A percentile compares a stretch with the other conserved stretches of the same genome.
phyloP scores from a whole-genome alignment of 2,113 vertebrate genomes.

The Neogobius melanostomus region DNA sequence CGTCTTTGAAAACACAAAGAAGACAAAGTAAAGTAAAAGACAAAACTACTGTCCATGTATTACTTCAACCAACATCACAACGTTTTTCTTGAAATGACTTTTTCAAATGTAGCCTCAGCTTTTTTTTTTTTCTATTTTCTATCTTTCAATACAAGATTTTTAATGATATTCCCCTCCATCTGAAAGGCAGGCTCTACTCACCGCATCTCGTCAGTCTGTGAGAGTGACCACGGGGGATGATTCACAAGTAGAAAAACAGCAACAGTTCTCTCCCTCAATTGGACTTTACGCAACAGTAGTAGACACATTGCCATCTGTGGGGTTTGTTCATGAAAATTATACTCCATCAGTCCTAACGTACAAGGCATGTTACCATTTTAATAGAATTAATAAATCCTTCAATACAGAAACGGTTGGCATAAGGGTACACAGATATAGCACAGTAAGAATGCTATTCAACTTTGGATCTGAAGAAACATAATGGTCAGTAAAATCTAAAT shows the following conservation, averaged over 20 bases:
- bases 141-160: not conserved
- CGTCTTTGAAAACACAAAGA: no score
- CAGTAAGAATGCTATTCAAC: not conserved
- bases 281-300: conserved; percentile 21
- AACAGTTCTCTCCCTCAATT: conserved; percentile 16
- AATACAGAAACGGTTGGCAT: no score
- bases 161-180: not conserved
- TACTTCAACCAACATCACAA: no score
- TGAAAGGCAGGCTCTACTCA: not conserved
- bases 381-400: not conserved
- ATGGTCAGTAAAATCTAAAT: not conserved
- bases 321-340: not conserved
- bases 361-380: not conserved
- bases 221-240: conserved; percentile 14
- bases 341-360: not conserved
- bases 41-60: no score
- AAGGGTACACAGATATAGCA: not conserved
- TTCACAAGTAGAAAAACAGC: conserved; percentile 37
- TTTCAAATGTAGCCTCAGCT: not conserved
- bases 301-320: conserved; percentile 9
- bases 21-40: no score
- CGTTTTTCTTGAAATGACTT: not conserved
- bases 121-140: not conserved
- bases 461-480: not conserved
- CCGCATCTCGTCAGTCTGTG: not conserved